Base-by-base conservation (phyloP, 1,140 invertebrate species). In the Ceratina calcarata region DNA sequence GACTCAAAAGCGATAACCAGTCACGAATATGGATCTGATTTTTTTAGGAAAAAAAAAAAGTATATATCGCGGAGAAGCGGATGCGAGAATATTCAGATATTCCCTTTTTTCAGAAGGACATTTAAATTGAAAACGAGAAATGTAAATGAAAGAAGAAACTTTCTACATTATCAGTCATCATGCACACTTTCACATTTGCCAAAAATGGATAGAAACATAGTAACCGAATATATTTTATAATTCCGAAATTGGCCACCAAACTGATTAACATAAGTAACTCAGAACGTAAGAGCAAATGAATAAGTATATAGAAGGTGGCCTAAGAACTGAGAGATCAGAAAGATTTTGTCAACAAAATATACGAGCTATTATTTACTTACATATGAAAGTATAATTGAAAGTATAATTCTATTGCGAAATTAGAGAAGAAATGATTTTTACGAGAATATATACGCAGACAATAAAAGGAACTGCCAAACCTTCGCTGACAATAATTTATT, bases 401-500 rank as follows among this genome's bases (percentile, higher is more conserved):
- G 37, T 45, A 45, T 45, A 45, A 45, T 62, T 15, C 6, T 3
- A 18, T 51, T n/a, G 16, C 12, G 15, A 18, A 55, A 55, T 15
- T 18, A 16, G 57, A 3, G 68, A 32, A 24, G 32, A 65, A 22
- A 15, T 20, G 8, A 16, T 27, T 61, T 49, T 8, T 45, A 60
- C 0, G 13, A 53, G 15, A 58, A 20, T 24, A 32, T 24, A 32
- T 24, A 76, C 49, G 55, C 51, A 55, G 86, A 89, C 76, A 89
- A 89, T 87, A 87, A 89, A 24, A 18, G 3, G 2, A n/a, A n/a
- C 45, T 37, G 53, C 74, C 61, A 84, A 89, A 83, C 74, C 75
- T 80, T 84, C 67, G 65, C 75, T 58, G 69, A 81, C 82, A 86
- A 78, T 81, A 76, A 84, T 71, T 32, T 45, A 49, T 24, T 81